phyloP scores from a whole-genome alignment of 37 sponge, comb jelly and placozoan genomes.

The Tethya wilhelma region DNA sequence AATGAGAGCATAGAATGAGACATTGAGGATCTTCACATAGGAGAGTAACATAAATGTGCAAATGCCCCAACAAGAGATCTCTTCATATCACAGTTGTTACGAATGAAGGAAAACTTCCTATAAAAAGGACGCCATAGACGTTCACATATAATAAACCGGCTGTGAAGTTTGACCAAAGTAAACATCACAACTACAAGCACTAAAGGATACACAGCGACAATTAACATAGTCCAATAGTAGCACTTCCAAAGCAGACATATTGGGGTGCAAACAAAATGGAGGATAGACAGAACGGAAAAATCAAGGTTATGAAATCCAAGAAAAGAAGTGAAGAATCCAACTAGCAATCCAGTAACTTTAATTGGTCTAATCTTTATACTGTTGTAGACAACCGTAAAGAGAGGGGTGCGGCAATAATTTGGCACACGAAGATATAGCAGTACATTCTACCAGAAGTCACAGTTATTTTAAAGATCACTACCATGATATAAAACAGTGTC shows the following conservation, averaged over 20 bases:
- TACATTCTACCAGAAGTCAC: neutral
- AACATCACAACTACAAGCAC: neutral
- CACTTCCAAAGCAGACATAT: neutral
- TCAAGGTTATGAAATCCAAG: neutral
- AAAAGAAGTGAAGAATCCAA: neutral
- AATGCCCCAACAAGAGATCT: neutral
- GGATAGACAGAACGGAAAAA: slow-evolving; percentile 11
- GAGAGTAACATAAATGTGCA: slow-evolving; percentile 14
- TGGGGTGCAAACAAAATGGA: slow-evolving; percentile 21
- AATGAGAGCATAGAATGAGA: neutral
- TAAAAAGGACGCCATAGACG: neutral
- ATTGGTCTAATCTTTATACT: neutral
- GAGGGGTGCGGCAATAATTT: neutral
- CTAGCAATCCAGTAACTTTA: neutral
- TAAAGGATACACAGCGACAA: slow-evolving; percentile 17
- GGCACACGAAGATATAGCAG: neutral
- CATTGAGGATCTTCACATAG: slow-evolving; percentile 5
- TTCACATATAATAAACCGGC: neutral
- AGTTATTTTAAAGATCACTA: slow-evolving; percentile 53
- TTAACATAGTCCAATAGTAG: neutral
- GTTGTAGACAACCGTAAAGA: no score
- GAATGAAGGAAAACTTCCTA: neutral
- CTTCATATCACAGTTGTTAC: neutral
- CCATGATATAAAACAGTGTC: slow-evolving; percentile 36
- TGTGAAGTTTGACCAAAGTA: slow-evolving; percentile 8